phyloP scores from a whole-genome alignment of 2,113 vertebrate species.

The Jacana jacana region DNA sequence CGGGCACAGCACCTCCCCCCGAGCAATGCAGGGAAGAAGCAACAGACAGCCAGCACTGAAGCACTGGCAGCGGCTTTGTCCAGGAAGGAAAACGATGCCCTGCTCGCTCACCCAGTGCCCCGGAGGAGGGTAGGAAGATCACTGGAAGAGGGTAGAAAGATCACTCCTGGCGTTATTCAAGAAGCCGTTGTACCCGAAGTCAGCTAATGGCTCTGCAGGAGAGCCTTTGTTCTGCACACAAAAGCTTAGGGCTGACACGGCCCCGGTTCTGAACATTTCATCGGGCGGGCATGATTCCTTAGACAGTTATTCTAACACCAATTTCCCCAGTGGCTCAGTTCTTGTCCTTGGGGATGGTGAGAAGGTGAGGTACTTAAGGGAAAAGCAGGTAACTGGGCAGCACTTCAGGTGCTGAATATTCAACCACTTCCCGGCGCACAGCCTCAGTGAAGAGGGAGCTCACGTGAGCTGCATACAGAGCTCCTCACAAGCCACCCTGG shows the following conservation, averaged over 20 bases:
- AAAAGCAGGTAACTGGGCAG: neutral
- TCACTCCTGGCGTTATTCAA: neutral
- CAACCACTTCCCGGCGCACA: neutral
- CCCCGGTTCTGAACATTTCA: neutral
- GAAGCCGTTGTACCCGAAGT: rapidly evolving
- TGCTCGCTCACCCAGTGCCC: neutral
- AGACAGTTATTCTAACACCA: neutral
- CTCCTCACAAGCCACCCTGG: rapidly evolving
- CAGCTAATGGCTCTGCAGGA: neutral
- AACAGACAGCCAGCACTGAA: neutral
- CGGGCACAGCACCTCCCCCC: neutral
- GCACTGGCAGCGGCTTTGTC: neutral
- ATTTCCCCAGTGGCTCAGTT: neutral
- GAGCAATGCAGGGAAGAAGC: neutral
- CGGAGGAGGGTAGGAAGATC: neutral
- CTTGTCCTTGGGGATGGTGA: neutral
- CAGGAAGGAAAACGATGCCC: neutral
- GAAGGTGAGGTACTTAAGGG: neutral
- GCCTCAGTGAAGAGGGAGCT: neutral
- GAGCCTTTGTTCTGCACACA: conserved; percentile 52
- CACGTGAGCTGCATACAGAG: neutral
- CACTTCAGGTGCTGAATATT: conserved; percentile 7
- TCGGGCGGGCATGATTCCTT: neutral
- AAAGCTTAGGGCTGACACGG: neutral
- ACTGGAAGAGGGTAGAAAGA: neutral